These are phyloP conservation scores for Trogon surrucura DNA, from an alignment of 2,113 vertebrate genomes.

Conservation along the genomic window DNA sequence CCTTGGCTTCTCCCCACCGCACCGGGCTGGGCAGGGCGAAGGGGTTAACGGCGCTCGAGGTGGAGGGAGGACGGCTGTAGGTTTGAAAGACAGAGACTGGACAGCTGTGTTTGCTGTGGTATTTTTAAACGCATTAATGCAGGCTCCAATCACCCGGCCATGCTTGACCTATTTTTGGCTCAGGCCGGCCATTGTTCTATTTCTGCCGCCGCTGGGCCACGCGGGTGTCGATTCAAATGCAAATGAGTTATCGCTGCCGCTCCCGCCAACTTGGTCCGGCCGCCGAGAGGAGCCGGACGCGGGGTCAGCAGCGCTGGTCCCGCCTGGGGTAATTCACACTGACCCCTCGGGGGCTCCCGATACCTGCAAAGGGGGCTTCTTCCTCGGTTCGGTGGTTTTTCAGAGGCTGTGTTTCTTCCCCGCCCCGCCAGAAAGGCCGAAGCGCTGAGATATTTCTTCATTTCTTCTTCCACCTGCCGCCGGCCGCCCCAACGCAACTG, in stretches of 20 bases:
- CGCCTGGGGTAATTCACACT: constrained; percentile 12
- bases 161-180: constrained; percentile 99
- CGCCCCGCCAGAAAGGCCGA: constrained; percentile 35
- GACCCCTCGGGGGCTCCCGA: constrained; percentile 17
- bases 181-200: constrained; percentile 99
- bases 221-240: constrained; percentile 99
- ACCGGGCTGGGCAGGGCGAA: constrained; percentile 29
- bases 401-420: constrained; percentile 25
- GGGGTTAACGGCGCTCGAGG: constrained; percentile 71
- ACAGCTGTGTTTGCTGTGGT: constrained; percentile 99
- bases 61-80: constrained; percentile 65
- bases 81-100: constrained; percentile 88
- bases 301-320: constrained; percentile 13
- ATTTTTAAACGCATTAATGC: constrained; percentile 99
- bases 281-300: neutral
- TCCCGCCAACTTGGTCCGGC: constrained; percentile 77
- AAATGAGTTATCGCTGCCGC: constrained; percentile 88
- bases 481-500: constrained; percentile 61
- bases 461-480: constrained; percentile 77
- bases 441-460: constrained; percentile 62
- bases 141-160: constrained; percentile 96
- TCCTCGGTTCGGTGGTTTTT: constrained; percentile 33
- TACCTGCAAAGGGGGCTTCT: constrained; percentile 44
- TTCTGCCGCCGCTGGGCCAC: constrained; percentile 96
- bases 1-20: neutral